Percentiles rank a stretch among this genome's conserved stretches.
Conservation (phyloP, 2,888 invertebrate genomes). For the Aleiodes leptofemur region DNA sequence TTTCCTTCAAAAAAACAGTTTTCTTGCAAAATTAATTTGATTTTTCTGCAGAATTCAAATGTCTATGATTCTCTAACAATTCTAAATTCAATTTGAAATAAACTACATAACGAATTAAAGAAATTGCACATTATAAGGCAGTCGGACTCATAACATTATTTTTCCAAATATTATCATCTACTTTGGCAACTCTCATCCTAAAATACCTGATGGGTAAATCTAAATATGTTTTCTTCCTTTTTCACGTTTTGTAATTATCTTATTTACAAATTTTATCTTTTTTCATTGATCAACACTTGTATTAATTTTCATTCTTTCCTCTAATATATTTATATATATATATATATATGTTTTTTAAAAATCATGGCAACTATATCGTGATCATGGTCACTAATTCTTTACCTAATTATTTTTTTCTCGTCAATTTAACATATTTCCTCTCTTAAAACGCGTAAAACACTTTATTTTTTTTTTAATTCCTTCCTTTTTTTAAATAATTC, state of each 20-base stretch:
- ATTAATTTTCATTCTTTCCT: constrained; percentile 24
- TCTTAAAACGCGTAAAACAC: neutral
- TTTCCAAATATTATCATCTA: constrained; percentile 53
- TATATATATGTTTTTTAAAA: constrained; percentile 41
- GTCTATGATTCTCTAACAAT: constrained; percentile 23
- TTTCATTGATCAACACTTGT: constrained; percentile 29
- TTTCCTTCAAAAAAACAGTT: no score
- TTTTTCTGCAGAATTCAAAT: neutral
- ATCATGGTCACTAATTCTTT: constrained; percentile 49
- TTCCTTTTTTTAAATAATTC: constrained; percentile 37
- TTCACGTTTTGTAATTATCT: constrained; percentile 17
- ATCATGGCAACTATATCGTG: constrained; percentile 55
- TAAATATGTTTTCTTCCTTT: constrained; percentile 33
- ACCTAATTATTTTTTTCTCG: neutral
- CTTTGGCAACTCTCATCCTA: constrained; percentile 55
- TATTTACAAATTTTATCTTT: constrained; percentile 48
- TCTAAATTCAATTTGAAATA: constrained; percentile 24
- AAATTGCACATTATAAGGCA: constrained; percentile 59
- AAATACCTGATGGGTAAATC: constrained; percentile 48
- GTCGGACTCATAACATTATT: constrained; percentile 53
- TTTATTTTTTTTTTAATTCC: constrained; percentile 31
- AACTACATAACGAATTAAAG: constrained; percentile 48
- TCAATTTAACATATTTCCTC: no score
- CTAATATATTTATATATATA: constrained; percentile 42
- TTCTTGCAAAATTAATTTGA: neutral